Percentiles rank a stretch among this genome's conserved stretches.
Evolutionary conservation across 2,797 vertebrate species (phyloP).

Genomic region (Microhierax caerulescens): DNA sequence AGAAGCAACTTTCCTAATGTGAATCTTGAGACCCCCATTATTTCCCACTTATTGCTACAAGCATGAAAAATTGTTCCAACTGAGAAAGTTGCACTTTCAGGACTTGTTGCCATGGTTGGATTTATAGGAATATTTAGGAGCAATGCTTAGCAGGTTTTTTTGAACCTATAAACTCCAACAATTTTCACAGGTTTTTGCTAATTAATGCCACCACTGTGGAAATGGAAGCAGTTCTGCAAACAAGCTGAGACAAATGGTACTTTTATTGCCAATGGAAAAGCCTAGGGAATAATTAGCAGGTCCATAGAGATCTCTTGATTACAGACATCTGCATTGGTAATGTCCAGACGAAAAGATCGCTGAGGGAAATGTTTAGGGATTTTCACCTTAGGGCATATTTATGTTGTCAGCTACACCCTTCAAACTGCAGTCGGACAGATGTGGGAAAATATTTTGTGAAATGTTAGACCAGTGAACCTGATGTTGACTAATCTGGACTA

Average conservation of each 20-base stretch:
- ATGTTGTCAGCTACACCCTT: conserved; percentile 80
- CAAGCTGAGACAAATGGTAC: conserved; percentile 75
- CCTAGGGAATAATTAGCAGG: conserved; percentile 77
- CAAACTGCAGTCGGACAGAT: conserved; percentile 75
- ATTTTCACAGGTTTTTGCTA: conserved; percentile 78
- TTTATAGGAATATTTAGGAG: conserved; percentile 67
- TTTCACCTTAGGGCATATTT: conserved; percentile 79
- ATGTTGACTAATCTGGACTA: conserved; percentile 71
- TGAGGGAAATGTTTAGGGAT: conserved; percentile 67
- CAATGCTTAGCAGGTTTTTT: neutral
- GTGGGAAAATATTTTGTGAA: conserved; percentile 86
- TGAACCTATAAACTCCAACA: conserved; percentile 64
- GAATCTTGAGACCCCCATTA: conserved; percentile 63
- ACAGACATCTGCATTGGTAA: conserved; percentile 74
- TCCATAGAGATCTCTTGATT: conserved; percentile 73
- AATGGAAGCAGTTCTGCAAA: conserved; percentile 71
- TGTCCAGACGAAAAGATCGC: conserved; percentile 64
- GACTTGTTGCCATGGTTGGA: conserved; percentile 40
- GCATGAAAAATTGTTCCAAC: conserved; percentile 65
- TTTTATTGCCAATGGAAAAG: conserved; percentile 77
- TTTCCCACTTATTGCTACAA: conserved; percentile 65
- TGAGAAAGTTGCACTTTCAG: conserved; percentile 53
- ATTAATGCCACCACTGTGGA: conserved; percentile 77
- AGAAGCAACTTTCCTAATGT: conserved; percentile 58
- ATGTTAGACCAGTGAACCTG: conserved; percentile 77